Evolutionary conservation across 2,113 vertebrate species (phyloP).

Genomic region (Mola mola): DNA sequence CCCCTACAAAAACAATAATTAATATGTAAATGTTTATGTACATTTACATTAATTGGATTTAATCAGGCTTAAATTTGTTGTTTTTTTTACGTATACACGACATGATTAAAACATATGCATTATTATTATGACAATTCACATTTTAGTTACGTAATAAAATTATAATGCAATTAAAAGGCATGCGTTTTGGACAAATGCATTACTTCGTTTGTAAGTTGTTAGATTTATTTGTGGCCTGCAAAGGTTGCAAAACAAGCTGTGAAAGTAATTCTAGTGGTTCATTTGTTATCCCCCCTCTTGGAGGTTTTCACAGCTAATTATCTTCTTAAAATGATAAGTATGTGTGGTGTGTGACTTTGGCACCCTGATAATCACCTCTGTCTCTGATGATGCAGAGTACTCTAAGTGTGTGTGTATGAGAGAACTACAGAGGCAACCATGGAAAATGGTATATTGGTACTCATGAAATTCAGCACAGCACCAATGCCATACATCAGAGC

Average conservation of each 20-base stretch:
- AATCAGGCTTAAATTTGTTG: too few species aligned
- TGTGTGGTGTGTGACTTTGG: conserved; percentile 46
- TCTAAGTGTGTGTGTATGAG: conserved; percentile 29
- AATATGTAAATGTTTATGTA: too few species aligned
- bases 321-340: conserved; percentile 72
- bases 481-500: conserved; percentile 19
- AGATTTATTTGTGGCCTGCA: conserved; percentile 18
- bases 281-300: conserved; percentile 57
- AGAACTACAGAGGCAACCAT: conserved; percentile 13
- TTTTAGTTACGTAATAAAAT: neutral
- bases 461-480: conserved; percentile 18
- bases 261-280: conserved; percentile 47
- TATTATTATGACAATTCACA: neutral
- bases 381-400: conserved; percentile 41
- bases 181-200: conserved; percentile 2
- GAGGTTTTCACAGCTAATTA: conserved; percentile 75
- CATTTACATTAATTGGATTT: neutral
- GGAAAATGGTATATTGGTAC: conserved; percentile 14
- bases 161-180: neutral
- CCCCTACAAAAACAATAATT: neutral
- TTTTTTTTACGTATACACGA: too few species aligned
- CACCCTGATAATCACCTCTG: conserved; percentile 64
- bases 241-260: conserved; percentile 60
- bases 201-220: conserved; percentile 44
- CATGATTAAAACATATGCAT: too few species aligned